Evolutionary conservation across 2,888 invertebrate genomes (phyloP), one percentile per base, ranked within the genome.

Genomic region (Leptarthrus brevirostris): DNA sequence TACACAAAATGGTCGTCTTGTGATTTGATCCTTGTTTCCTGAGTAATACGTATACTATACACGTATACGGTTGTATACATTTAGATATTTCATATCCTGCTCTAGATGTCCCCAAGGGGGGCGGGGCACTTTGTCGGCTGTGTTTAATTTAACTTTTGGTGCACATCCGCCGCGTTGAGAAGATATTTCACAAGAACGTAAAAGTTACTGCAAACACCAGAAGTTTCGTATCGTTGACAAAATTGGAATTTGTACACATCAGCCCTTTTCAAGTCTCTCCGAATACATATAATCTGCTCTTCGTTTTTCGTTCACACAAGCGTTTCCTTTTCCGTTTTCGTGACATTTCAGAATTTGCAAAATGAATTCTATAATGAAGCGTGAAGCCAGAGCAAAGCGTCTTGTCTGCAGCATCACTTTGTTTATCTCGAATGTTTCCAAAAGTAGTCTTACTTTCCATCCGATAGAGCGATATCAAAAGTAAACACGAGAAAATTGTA

Each of bases 131-230:
- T 24, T 16, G 20, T 20, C 49, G 16, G 14, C 26, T 24, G 14
- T 24, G 12, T 44, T 66, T 66, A 66, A 66, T 66, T 66, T 66
- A 66, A 66, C 64, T 66, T 66, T 47, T 24, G 47, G 64, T 47
- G 64, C 24, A 26, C 26, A 47, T 47, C 64, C 26, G 22, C 64
- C 47, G 47, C 47, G 16, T 47, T 24, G 44, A 14, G 14, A 5
- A n/a, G 44, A 66, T 66, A 66, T 26, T 66, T 47, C 47, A 26
- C 16, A 22, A 16, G 8, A 52, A 52, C 52, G 14, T 52, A 52
- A 47, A 52, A 47, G 47, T 16, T 16, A 16, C 47, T 24, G 47
- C 52, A 52, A 52, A 26, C 26, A 18, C 30, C 16, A 26, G 47
- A 24, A n/a, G 22, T 47, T 47, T 20, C 24, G 64, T 66, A 66